Conservation (phyloP, 2,113 vertebrate species). For the Entelurus aequoreus region DNA sequence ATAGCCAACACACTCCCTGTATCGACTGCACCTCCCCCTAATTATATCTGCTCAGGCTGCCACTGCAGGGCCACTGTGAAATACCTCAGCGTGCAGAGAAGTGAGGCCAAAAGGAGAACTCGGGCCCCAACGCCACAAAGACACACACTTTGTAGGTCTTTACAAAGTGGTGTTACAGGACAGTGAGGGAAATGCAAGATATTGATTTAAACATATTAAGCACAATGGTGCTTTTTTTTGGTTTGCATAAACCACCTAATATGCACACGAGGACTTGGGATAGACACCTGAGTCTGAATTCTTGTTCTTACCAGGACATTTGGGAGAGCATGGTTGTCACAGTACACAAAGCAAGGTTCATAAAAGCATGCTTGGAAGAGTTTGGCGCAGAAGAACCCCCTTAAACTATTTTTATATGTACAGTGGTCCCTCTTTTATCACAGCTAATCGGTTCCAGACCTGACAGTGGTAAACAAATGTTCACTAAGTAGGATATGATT, state of each 20-base stretch:
- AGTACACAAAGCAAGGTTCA: neutral
- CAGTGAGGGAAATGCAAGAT: neutral
- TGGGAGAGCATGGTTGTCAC: no score
- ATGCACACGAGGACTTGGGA: no score
- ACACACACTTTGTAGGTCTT: neutral
- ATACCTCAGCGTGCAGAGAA: slow-evolving; percentile 66
- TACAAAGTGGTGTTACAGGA: neutral
- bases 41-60: slow-evolving; percentile 60
- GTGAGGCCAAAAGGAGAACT: slow-evolving; percentile 53
- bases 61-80: slow-evolving; percentile 64
- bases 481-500: no score
- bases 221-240: no score
- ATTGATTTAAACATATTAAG: neutral
- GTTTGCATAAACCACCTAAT: no score
- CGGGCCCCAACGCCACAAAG: slow-evolving; percentile 17
- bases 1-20: slow-evolving; percentile 53
- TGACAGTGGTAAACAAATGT: no score
- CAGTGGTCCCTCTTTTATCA: no score
- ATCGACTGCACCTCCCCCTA: slow-evolving; percentile 59
- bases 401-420: neutral
- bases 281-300: no score
- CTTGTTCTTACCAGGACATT: no score
- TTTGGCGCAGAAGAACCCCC: neutral
- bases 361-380: neutral
- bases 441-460: no score